A percentile compares a stretch with the other conserved stretches of the same genome.
Evolutionary conservation across 1,140 invertebrate genomes (phyloP).

Genomic region (Musca domestica): DNA sequence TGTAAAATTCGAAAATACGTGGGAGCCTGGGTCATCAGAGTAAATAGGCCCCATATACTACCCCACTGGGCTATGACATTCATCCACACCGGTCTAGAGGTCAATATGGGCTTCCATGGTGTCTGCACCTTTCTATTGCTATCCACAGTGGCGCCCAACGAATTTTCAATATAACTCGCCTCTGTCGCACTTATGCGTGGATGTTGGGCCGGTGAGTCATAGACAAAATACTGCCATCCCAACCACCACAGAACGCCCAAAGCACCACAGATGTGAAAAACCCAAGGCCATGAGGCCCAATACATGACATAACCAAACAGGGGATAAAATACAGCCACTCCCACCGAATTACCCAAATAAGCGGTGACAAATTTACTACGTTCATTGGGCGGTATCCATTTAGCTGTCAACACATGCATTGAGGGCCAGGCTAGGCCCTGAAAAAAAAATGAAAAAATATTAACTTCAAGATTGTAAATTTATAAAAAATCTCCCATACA

Average conservation of each 20-base stretch:
- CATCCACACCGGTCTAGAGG: slow-evolving; percentile 74
- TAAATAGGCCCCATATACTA: slow-evolving; percentile 82
- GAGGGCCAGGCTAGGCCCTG: slow-evolving; percentile 81
- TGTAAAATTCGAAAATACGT: slow-evolving; percentile 83
- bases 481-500: slow-evolving; percentile 45
- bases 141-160: slow-evolving; percentile 57
- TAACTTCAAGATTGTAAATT: background rate
- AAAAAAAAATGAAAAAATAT: slow-evolving; percentile 25
- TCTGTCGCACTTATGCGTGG: slow-evolving; percentile 72
- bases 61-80: slow-evolving; percentile 75
- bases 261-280: slow-evolving; percentile 70
- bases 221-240: slow-evolving; percentile 64
- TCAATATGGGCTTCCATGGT: slow-evolving; percentile 74
- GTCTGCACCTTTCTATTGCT: slow-evolving; percentile 55
- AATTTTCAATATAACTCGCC: slow-evolving; percentile 61
- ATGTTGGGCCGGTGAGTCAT: slow-evolving; percentile 70
- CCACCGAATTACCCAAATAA: slow-evolving; percentile 67
- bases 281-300: slow-evolving; percentile 68
- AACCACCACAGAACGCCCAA: slow-evolving; percentile 68
- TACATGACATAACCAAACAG: slow-evolving; percentile 67
- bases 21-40: slow-evolving; percentile 79
- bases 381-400: slow-evolving; percentile 81
- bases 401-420: slow-evolving; percentile 73
- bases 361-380: slow-evolving; percentile 71
- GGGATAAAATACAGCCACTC: slow-evolving; percentile 68